These are phyloP conservation scores for Andrena fulva DNA, from an alignment of 2,888 invertebrate species.

Conservation along the genomic window DNA sequence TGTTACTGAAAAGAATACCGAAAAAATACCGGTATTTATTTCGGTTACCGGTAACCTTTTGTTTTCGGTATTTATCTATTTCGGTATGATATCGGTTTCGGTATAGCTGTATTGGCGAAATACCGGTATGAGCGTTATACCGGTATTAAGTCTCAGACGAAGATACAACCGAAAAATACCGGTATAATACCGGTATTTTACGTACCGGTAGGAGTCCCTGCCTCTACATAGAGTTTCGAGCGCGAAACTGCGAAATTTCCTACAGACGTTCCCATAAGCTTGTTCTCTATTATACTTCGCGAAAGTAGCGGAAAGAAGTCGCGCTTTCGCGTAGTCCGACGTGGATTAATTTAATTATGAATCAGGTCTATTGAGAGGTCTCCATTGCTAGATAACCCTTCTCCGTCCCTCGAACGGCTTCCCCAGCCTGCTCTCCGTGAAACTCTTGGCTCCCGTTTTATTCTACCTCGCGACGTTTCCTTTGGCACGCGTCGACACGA, in stretches of 20 bases:
- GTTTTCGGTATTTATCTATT: too few relatives aligned
- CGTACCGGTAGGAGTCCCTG: too few relatives aligned
- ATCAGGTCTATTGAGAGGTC: slow-evolving; percentile 39
- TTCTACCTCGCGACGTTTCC: slow-evolving; percentile 20
- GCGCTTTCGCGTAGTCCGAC: neutral
- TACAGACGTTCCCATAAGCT: neutral
- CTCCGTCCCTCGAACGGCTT: slow-evolving; percentile 4
- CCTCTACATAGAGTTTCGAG: neutral
- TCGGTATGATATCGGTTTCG: too few relatives aligned
- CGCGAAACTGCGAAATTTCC: neutral
- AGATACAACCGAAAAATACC: too few relatives aligned
- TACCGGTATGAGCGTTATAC: too few relatives aligned
- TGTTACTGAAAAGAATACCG: too few relatives aligned
- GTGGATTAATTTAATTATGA: slow-evolving; percentile 63
- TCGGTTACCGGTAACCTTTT: too few relatives aligned
- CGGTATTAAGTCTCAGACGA: too few relatives aligned
- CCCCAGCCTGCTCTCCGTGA: neutral
- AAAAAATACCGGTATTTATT: too few relatives aligned
- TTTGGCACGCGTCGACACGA: slow-evolving; percentile 17
- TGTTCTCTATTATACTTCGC: slow-evolving; percentile 39
- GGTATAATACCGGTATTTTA: too few relatives aligned
- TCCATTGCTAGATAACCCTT: slow-evolving; percentile 22
- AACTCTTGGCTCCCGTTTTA: slow-evolving; percentile 6
- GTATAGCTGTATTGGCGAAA: too few relatives aligned
- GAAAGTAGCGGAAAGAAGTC: slow-evolving; percentile 35